phyloP scores from a whole-genome alignment of 2,888 invertebrate species.

The Drosophila diplacantha region DNA sequence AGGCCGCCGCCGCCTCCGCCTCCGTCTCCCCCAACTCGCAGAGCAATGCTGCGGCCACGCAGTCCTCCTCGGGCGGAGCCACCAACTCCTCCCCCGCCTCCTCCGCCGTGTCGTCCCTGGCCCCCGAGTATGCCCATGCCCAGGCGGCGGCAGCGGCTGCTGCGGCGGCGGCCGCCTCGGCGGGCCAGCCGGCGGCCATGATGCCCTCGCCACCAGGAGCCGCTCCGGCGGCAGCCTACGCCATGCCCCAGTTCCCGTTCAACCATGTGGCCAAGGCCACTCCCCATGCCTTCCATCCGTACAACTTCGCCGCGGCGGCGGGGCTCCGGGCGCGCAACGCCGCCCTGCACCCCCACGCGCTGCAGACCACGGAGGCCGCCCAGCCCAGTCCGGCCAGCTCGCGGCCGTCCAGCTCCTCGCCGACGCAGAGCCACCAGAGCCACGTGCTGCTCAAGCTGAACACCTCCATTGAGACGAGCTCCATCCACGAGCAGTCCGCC shows the following conservation, averaged over 20 bases:
- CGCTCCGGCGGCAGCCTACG: conserved; percentile 73
- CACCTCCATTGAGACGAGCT: conserved; percentile 82
- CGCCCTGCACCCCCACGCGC: conserved; percentile 53
- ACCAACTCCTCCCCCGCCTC: conserved; percentile 23
- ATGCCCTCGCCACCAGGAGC: conserved; percentile 80
- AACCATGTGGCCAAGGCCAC: conserved; percentile 75
- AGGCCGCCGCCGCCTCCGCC: conserved; percentile 79
- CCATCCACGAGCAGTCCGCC: conserved; percentile 80
- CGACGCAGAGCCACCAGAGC: conserved; percentile 61
- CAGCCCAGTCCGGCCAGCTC: conserved; percentile 77
- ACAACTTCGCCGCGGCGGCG: conserved; percentile 78
- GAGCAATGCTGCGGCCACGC: conserved; percentile 6
- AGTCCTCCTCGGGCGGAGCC: background rate
- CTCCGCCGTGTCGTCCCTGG: conserved; percentile 46
- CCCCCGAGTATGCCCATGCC: conserved; percentile 37
- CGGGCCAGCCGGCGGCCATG: conserved; percentile 67
- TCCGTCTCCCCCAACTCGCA: conserved; percentile 65
- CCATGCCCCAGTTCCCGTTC: conserved; percentile 81
- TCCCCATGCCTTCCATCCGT: conserved; percentile 80
- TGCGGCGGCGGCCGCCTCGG: conserved; percentile 32
- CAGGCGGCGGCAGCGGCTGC: conserved; percentile 41
- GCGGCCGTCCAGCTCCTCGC: conserved; percentile 75
- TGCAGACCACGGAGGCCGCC: conserved; percentile 30
- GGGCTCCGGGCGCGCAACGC: conserved; percentile 71
- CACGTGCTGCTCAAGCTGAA: conserved; percentile 76